Conservation (phyloP, 1,140 invertebrate genomes). For the Homarus americanus region DNA sequence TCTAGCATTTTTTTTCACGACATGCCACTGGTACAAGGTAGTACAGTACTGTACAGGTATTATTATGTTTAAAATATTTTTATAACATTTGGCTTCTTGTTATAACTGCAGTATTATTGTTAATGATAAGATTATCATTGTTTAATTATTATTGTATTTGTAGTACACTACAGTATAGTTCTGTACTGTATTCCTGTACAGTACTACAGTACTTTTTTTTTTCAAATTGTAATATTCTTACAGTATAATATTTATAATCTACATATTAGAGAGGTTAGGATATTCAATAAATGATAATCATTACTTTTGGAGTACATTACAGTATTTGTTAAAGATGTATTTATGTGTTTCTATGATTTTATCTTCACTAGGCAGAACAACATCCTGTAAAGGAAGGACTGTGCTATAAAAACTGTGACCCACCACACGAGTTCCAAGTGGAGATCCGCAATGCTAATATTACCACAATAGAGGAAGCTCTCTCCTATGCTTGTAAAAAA, state of each 20-base stretch:
- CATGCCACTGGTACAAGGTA: too few species aligned
- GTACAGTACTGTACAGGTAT: too few species aligned
- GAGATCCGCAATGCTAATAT: constrained; percentile 66
- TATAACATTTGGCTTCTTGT: too few species aligned
- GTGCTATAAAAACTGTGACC: constrained; percentile 61
- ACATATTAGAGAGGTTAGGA: neutral
- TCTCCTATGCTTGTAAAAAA: constrained; percentile 86
- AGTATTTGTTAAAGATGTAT: neutral
- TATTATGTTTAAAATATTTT: too few species aligned
- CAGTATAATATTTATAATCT: too few species aligned
- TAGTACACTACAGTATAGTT: too few species aligned
- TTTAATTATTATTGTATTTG: too few species aligned
- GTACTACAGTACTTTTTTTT: neutral
- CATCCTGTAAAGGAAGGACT: constrained; percentile 46
- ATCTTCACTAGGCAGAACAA: constrained; percentile 13
- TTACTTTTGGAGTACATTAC: neutral
- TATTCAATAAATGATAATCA: neutral
- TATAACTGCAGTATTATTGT: too few species aligned
- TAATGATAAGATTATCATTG: too few species aligned
- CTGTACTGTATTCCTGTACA: too few species aligned
- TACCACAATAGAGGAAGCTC: constrained; percentile 76
- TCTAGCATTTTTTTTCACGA: too few species aligned
- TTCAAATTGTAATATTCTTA: neutral
- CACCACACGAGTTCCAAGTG: constrained; percentile 56
- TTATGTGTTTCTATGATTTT: neutral